phyloP scores from a whole-genome alignment of 1,140 invertebrate genomes.

The Drosophila mayri region DNA sequence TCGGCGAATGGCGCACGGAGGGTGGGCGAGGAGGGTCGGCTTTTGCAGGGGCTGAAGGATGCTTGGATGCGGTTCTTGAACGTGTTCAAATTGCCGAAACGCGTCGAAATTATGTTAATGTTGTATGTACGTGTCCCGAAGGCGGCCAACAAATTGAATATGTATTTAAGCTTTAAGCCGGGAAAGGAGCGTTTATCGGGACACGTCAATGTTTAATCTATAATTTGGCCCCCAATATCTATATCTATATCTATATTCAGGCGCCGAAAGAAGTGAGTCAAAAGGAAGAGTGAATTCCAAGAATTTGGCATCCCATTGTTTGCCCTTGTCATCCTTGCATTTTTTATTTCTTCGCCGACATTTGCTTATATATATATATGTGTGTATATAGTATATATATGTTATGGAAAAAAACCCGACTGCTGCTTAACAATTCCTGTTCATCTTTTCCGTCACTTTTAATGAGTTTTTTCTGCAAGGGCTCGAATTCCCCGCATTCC shows the following conservation, averaged over 20 bases:
- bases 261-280: slow-evolving; percentile 2
- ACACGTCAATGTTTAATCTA: slow-evolving; percentile 44
- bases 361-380: slow-evolving; percentile 7
- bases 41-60: slow-evolving; percentile 11
- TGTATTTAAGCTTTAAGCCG: slow-evolving; percentile 52
- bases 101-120: slow-evolving; percentile 72
- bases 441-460: slow-evolving; percentile 54
- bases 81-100: slow-evolving; percentile 75
- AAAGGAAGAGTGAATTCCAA: slow-evolving; percentile 12
- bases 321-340: slow-evolving; percentile 29
- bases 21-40: neutral
- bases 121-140: slow-evolving; percentile 57
- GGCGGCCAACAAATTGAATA: slow-evolving; percentile 67
- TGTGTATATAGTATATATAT: neutral
- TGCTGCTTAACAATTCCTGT: slow-evolving; percentile 22
- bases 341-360: slow-evolving; percentile 21
- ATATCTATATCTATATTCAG: slow-evolving; percentile 23
- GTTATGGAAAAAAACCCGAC: neutral
- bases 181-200: slow-evolving; percentile 9
- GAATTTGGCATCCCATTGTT: slow-evolving; percentile 37
- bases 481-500: slow-evolving; percentile 14
- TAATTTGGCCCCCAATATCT: slow-evolving; percentile 38
- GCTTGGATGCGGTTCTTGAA: slow-evolving; percentile 59
- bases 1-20: neutral
- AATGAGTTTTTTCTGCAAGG: slow-evolving; percentile 66